Conservation (phyloP, 1,140 invertebrate species). For the Drosophila leontia region DNA sequence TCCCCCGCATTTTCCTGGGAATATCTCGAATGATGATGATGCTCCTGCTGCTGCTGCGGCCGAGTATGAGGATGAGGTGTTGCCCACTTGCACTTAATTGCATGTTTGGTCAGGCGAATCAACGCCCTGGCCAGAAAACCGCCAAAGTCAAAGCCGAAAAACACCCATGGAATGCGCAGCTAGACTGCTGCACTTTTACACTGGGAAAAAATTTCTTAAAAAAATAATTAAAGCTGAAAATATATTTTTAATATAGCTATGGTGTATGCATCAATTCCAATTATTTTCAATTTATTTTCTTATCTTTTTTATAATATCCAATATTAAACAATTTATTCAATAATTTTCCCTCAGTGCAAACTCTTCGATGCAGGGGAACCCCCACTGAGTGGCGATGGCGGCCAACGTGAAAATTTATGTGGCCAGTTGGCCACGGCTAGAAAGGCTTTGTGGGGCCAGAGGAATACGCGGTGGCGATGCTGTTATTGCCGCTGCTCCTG, state of each 20-base stretch:
- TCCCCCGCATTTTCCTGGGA: conserved; percentile 15
- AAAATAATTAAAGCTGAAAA: background rate
- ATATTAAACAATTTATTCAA: background rate
- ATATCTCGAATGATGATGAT: conserved; percentile 10
- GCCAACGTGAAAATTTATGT: conserved; percentile 73
- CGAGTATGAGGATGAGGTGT: conserved; percentile 63
- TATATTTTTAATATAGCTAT: too few species aligned
- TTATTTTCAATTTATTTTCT: background rate
- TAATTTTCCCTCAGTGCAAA: conserved; percentile 4
- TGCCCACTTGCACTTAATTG: conserved; percentile 78
- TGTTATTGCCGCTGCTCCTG: conserved; percentile 61
- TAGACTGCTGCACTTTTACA: conserved; percentile 6
- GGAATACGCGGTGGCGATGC: conserved; percentile 7
- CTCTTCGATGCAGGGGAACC: conserved; percentile 2
- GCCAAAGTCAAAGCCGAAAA: conserved; percentile 54
- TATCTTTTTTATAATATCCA: background rate
- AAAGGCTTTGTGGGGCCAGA: conserved; percentile 12
- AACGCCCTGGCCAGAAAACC: conserved; percentile 59
- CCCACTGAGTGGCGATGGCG: conserved; percentile 51
- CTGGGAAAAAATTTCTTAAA: background rate
- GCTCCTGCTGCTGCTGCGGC: background rate
- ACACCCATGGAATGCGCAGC: conserved; percentile 58
- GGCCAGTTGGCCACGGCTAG: conserved; percentile 57
- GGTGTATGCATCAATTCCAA: too few species aligned
- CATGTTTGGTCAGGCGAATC: conserved; percentile 72